Percentiles rank a stretch among this genome's conserved stretches.
These are phyloP conservation scores for Paracanthobrama guichenoti DNA, from an alignment of 2,113 vertebrate genomes.

Conservation along the genomic window DNA sequence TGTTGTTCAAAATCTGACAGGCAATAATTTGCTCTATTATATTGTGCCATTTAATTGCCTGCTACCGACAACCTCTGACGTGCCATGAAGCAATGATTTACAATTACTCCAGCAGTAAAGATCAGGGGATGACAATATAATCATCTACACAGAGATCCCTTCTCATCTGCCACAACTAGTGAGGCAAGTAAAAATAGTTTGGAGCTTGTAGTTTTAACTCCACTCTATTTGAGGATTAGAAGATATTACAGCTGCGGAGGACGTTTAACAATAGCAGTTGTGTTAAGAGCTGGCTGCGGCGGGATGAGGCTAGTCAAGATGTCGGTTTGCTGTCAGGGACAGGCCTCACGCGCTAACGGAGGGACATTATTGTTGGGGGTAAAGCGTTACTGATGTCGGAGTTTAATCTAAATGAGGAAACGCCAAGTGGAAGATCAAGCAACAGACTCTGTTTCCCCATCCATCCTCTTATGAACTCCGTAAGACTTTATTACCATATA, in stretches of 20 bases:
- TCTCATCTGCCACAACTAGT: slow-evolving; percentile 89
- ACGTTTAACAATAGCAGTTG: slow-evolving; percentile 52
- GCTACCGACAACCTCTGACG: slow-evolving; percentile 94
- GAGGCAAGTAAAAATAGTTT: slow-evolving; percentile 83
- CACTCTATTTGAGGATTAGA: slow-evolving; percentile 78
- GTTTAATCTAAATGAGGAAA: slow-evolving; percentile 59
- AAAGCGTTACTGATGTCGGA: slow-evolving; percentile 51
- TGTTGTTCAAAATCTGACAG: slow-evolving; percentile 97
- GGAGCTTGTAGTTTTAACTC: slow-evolving; percentile 76
- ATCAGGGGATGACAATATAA: slow-evolving; percentile 97
- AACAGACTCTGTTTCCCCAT: slow-evolving; percentile 28
- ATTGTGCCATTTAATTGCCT: slow-evolving; percentile 98
- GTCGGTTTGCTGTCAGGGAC: slow-evolving; percentile 51
- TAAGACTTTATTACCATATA: slow-evolving; percentile 52
- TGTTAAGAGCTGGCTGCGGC: slow-evolving; percentile 51
- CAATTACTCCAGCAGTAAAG: slow-evolving; percentile 96
- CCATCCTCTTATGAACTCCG: slow-evolving; percentile 45
- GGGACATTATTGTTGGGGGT: slow-evolving; percentile 31
- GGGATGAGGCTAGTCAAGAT: slow-evolving; percentile 35
- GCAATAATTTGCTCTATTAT: slow-evolving; percentile 98
- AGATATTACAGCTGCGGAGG: slow-evolving; percentile 58
- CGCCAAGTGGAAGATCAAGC: slow-evolving; percentile 47
- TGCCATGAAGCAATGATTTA: slow-evolving; percentile 97
- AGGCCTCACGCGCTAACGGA: slow-evolving; percentile 13
- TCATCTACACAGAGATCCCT: slow-evolving; percentile 91